Evolutionary conservation across 2,888 invertebrate genomes (phyloP).

Genomic region (Caenorhabditis wallacei): DNA sequence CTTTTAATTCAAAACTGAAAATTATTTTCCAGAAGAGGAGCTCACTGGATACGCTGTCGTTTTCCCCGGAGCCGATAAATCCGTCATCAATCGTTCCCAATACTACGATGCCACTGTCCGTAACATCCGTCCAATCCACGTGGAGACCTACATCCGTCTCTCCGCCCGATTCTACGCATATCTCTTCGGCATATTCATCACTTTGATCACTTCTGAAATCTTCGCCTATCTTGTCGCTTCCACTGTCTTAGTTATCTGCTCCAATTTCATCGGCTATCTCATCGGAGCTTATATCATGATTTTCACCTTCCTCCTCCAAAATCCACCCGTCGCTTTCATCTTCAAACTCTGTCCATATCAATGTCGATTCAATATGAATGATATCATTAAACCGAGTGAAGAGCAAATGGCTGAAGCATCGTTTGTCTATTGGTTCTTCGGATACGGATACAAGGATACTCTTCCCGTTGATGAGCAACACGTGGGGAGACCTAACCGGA

Average conservation of each 20-base stretch:
- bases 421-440: slow-evolving; percentile 88
- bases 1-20: neutral
- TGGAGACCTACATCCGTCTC: slow-evolving; percentile 88
- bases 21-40: slow-evolving; percentile 73
- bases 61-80: slow-evolving; percentile 86
- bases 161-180: slow-evolving; percentile 86
- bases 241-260: too few relatives aligned
- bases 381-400: slow-evolving; percentile 86
- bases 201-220: neutral
- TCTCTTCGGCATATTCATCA: too few relatives aligned
- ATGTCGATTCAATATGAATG: slow-evolving; percentile 88
- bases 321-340: slow-evolving; percentile 87
- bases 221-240: neutral
- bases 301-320: slow-evolving; percentile 87
- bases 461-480: slow-evolving; percentile 83
- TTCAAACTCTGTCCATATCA: slow-evolving; percentile 88
- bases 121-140: slow-evolving; percentile 87
- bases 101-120: slow-evolving; percentile 88
- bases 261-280: too few relatives aligned
- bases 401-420: slow-evolving; percentile 85
- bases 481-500: slow-evolving; percentile 87
- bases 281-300: slow-evolving; percentile 27
- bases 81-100: slow-evolving; percentile 88
- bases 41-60: slow-evolving; percentile 87
- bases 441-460: slow-evolving; percentile 81